Evolutionary conservation across 2,888 invertebrate species (phyloP).

Genomic region (Hirudinaria manillensis): DNA sequence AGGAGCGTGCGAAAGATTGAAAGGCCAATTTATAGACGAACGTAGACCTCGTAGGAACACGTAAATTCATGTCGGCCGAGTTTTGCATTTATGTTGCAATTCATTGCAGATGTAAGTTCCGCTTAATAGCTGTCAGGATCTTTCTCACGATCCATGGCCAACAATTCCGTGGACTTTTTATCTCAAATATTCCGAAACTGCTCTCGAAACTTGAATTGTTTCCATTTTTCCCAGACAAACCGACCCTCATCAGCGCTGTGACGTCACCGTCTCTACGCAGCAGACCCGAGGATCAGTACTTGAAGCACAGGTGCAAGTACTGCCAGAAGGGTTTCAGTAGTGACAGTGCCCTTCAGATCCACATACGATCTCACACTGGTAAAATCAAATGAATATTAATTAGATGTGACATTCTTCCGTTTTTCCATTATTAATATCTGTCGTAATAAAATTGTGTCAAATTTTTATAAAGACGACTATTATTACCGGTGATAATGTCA

Average conservation of each 20-base stretch:
- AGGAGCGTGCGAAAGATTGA: slow-evolving; percentile 24
- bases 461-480: no score
- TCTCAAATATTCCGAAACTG: not conserved
- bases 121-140: not conserved
- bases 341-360: slow-evolving; percentile 93
- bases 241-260: slow-evolving; percentile 28
- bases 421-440: no score
- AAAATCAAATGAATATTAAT: slow-evolving; percentile 32
- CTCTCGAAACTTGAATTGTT: not conserved
- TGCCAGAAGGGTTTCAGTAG: slow-evolving; percentile 98
- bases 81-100: slow-evolving; percentile 10
- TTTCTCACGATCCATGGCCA: not conserved
- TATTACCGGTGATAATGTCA: no score
- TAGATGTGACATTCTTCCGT: not conserved
- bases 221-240: slow-evolving; percentile 19
- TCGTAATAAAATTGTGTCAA: no score
- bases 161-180: not conserved
- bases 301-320: slow-evolving; percentile 68
- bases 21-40: slow-evolving; percentile 21
- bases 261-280: slow-evolving; percentile 16
- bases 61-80: not conserved
- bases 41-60: not conserved
- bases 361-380: slow-evolving; percentile 96
- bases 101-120: slow-evolving; percentile 6
- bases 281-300: slow-evolving; percentile 27